A percentile compares a stretch with the other conserved stretches of the same genome.
Evolutionary conservation across 2,888 invertebrate genomes (phyloP).

Genomic region (Biston stratarius): DNA sequence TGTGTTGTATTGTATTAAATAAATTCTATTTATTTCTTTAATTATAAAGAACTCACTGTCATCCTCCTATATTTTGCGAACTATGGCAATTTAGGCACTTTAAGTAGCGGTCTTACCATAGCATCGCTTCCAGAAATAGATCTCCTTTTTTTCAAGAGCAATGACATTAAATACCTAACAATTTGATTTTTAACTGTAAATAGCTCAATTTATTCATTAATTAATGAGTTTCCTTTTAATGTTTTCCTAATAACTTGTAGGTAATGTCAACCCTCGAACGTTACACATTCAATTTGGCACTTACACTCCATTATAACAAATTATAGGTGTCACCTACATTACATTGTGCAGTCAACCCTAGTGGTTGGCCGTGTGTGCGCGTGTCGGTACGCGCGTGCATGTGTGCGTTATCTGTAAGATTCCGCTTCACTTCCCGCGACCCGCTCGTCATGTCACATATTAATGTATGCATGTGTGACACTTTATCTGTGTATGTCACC

Average conservation of each 20-base stretch:
- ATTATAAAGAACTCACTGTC: no score
- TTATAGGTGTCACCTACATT: conserved; percentile 82
- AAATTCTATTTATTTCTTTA: no score
- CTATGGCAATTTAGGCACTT: no score
- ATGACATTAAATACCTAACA: no score
- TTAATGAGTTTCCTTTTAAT: conserved; percentile 1
- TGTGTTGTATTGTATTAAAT: no score
- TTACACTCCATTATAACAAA: conserved; percentile 80
- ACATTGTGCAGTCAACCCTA: conserved; percentile 74
- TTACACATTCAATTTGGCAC: conserved; percentile 76
- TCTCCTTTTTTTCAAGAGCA: no score
- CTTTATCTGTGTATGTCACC: not conserved
- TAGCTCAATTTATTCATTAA: no score
- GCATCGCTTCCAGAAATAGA: no score
- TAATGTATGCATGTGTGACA: conserved; percentile 3
- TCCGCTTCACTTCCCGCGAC: conserved; percentile 85
- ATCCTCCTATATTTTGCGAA: no score
- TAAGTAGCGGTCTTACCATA: no score
- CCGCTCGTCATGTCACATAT: conserved; percentile 77
- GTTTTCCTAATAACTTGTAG: conserved; percentile 42
- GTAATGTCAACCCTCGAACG: conserved; percentile 60
- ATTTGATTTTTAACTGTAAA: no score
- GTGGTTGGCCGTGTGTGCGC: conserved; percentile 37
- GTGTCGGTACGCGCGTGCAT: conserved; percentile 49
- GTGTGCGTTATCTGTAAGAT: conserved; percentile 85